Percentiles rank a stretch among this genome's conserved stretches.
phyloP scores from a whole-genome alignment of 2,113 vertebrate genomes.

The Callopanchax toddi region DNA sequence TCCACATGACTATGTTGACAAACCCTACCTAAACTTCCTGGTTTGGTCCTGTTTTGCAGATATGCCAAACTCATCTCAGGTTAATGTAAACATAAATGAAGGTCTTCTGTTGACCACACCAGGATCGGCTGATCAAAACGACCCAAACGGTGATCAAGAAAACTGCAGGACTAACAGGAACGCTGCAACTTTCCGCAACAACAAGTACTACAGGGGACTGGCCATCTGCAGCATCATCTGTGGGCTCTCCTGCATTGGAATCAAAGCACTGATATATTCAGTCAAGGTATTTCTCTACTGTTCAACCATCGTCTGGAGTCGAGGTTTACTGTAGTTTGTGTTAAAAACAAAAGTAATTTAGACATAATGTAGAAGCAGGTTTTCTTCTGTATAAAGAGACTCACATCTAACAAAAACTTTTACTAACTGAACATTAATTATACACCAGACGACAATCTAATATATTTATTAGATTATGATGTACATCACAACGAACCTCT shows the following conservation, averaged over 20 bases:
- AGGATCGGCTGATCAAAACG: neutral
- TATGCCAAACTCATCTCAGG: slow-evolving; percentile 20
- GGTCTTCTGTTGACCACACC: neutral
- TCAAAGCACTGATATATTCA: slow-evolving; percentile 80
- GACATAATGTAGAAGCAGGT: too few species aligned
- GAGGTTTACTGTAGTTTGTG: too few species aligned
- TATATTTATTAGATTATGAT: too few species aligned
- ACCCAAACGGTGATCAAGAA: neutral
- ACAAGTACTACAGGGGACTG: slow-evolving; percentile 70
- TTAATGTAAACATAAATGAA: accelerated
- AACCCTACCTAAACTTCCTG: neutral
- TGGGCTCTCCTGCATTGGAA: slow-evolving; percentile 83
- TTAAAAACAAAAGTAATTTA: too few species aligned
- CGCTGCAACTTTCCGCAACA: accelerated
- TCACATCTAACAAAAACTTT: too few species aligned
- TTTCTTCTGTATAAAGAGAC: too few species aligned
- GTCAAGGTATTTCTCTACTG: slow-evolving; percentile 67
- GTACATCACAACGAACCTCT: too few species aligned
- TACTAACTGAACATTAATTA: too few species aligned
- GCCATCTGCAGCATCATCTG: slow-evolving; percentile 86
- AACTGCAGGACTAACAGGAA: accelerated
- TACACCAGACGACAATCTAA: too few species aligned
- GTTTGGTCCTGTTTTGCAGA: slow-evolving; percentile 29
- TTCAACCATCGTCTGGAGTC: too few species aligned
- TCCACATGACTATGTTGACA: too few species aligned